Base-by-base conservation (phyloP, 2,888 invertebrate species). In the Stenichneumon culpator region DNA sequence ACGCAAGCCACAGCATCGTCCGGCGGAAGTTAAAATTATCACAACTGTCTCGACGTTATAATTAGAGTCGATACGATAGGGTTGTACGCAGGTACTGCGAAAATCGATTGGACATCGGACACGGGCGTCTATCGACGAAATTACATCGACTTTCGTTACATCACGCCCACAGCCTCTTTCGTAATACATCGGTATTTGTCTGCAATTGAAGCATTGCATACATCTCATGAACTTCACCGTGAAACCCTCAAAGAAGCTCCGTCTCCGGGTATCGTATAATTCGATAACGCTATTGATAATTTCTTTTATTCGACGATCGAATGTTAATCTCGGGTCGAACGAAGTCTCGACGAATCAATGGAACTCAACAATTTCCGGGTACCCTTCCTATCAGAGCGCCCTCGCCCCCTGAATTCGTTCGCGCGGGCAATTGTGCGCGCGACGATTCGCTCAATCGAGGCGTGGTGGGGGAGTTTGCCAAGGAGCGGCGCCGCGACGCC, bases 1-100 rank as follows among this genome's bases (percentile, higher is more conserved):
- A 36, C n/a, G 28, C 28, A 14, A 3, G 9, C 7, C 32, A 4
- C 19, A 32, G 0, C 6, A 73, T 16, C 50, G 63, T 22, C 28
- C 16, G 70, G 47, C 6, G 65, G 14, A 25, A 65, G 69, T 84
- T 73, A 80, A 79, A 73, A 79, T 80, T 79, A 82, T 50, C 75
- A 44, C 72, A 14, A 81, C 73, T 28, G 57, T 78, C 72, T n/a
- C 36, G 25, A 14, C 52, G 39, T 79, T 86, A 86, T 77, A 84
- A 82, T 86, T 86, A 86, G 86, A 86, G 67, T 52, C 36, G 19
- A 79, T 72, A 50, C 25, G n/a, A n/a, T n/a, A n/a, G n/a, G n/a
- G n/a, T 72, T 63, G 57, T 36, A 50, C 28, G 19, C 72, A 14
- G 36, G 68, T 36, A 44, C 5, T 50, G 65, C 52, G 67, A 50